Base-by-base conservation (phyloP, 2,797 vertebrate genomes). In the Lates japonicus region DNA sequence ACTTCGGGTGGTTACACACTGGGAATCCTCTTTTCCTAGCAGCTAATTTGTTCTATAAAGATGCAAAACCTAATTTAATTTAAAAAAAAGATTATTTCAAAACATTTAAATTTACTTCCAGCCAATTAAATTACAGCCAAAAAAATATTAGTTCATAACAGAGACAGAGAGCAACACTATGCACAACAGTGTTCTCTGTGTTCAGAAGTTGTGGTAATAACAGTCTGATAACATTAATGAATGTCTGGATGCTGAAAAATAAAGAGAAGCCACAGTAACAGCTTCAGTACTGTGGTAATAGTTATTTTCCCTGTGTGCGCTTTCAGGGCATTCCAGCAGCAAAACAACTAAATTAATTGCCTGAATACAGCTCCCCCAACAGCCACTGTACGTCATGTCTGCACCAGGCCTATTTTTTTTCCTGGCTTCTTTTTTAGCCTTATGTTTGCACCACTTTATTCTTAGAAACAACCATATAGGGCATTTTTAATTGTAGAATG, bases 261-360 rank as follows among this genome's bases (percentile, higher is more conserved):
- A 63, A 69, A 79, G 33, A 29, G 41, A 25, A 78, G 20, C 41
- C n/a, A 60, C 63, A 76, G 39, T 31, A 58, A 69, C 11, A 57
- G 68, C 68, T 70, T 69, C n/a, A n/a, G 58, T 29, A 14, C 22
- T 52, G 13, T 59, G 20, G 58, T 68, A 39, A 75, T 55, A 48
- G 64, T 85, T 57, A 59, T 85, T 68, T 74, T 58, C 33, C 14
- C 39, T 76, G 19, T 51, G 63, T 76, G 67, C 61, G 60, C 46
- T 78, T 80, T 68, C 63, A 70, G 65, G 63, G 54, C 49, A 71
- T 71, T 64, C 52, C 4, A 2, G 52, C 61, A 68, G 54, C 39
- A 80, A 78, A 84, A 81, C 71, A 73, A 71, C 62, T 66, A 58
- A 87, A 89, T 84, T 35, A 83, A 83, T 76, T 86, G 67, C 75